These are phyloP conservation scores for Bacillus rossius DNA, from an alignment of 1,140 invertebrate genomes.

Conservation along the genomic window DNA sequence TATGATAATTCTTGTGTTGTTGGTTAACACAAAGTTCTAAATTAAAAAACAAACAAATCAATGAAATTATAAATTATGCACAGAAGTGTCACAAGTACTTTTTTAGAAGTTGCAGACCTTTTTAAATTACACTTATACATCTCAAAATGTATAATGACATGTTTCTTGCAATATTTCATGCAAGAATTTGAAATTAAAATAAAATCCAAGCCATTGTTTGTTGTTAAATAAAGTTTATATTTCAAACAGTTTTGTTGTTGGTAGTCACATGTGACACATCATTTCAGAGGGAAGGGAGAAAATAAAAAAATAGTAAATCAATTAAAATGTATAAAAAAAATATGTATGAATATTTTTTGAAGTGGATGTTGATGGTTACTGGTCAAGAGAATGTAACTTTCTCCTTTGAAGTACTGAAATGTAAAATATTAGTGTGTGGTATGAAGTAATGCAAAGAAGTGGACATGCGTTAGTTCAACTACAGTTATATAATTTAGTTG, in stretches of 20 bases:
- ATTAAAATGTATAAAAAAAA: too few relatives aligned
- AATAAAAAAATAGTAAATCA: not conserved
- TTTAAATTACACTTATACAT: conserved; percentile 1
- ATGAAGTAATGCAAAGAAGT: too few relatives aligned
- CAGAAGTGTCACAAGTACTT: not conserved
- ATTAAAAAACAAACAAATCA: not conserved
- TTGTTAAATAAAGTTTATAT: not conserved
- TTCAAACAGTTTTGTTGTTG: not conserved
- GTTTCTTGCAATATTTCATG: conserved; percentile 1
- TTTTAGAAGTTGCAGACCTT: conserved; percentile 13
- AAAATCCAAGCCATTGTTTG: conserved; percentile 5
- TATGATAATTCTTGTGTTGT: too few relatives aligned
- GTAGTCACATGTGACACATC: too few relatives aligned
- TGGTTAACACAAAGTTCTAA: too few relatives aligned
- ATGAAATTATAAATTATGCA: not conserved
- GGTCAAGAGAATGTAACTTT: too few relatives aligned
- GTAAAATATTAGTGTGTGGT: too few relatives aligned
- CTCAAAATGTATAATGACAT: conserved; percentile 1
- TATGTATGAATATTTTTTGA: too few relatives aligned
- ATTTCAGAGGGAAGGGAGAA: not conserved
- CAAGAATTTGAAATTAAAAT: not conserved
- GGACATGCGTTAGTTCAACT: too few relatives aligned
- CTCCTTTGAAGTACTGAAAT: too few relatives aligned
- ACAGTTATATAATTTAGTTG: too few relatives aligned
- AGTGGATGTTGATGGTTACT: too few relatives aligned